Base-by-base conservation (phyloP, 2,113 vertebrate species). In the Pseudorasbora parva region DNA sequence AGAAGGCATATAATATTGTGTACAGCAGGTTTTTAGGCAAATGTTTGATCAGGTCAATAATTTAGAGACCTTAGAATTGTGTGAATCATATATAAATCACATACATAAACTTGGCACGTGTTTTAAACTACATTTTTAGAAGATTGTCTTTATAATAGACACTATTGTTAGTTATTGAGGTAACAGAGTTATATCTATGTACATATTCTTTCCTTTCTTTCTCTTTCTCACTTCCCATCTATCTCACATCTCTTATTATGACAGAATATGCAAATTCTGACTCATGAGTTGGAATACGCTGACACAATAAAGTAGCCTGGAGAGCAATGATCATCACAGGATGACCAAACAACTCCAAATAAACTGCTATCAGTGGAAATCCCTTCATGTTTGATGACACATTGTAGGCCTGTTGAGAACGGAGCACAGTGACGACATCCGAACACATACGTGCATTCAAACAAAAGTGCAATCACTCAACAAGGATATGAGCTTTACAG, bases 381-480 rank as follows among this genome's bases (percentile, higher is more conserved):
- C 5, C 30, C 74, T 56, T 19, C 9, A 43, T 25, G 56, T 60
- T 62, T 60, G 33, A 60, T 25, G 76, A 60, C 37, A 25, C 76
- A 78, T 33, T 21, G 10, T 8, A 56, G 19, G 5, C 41, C n/a
- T 14, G 41, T 15, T 49, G 41, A 30, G n/a, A 64, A 59, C 2
- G 51, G 51, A 54, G 10, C 54, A 33, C 15, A 37, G n/a, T 25
- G n/a, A 60, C 57, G 17, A 27, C 21, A 45, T 78, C 56, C 75
- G 27, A 59, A 79, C 78, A 73, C 78, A 84, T 73, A 84, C 43
- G 7, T 25, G 69, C 75, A 72, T 73, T 76, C 15, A 75, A 23
- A 83, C 56, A 47, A 72, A 68, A 23, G 51, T 43, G 66, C 51
- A 14, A 84, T 69, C 51, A 17, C 17, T 71, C 6, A 9, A 45